Conservation (phyloP, 23 tunicate genomes). For the Botrylloides violaceus region DNA sequence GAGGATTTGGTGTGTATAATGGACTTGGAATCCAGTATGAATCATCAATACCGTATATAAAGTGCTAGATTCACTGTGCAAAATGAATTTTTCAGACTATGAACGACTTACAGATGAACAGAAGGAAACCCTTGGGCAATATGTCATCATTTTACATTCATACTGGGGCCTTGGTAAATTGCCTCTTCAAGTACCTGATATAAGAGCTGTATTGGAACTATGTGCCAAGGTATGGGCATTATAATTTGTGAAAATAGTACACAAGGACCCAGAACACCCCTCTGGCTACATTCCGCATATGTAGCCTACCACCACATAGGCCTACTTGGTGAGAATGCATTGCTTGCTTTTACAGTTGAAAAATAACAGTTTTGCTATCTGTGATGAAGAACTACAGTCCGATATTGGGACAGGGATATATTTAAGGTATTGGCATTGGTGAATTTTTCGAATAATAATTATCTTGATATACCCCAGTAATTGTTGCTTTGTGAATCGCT, state of each 20-base stretch:
- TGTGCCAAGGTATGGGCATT: conserved; percentile 39
- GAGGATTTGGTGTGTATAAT: conserved; percentile 51
- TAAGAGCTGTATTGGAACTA: conserved; percentile 59
- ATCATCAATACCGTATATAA: background rate
- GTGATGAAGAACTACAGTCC: conserved; percentile 66
- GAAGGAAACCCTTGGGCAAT: conserved; percentile 62
- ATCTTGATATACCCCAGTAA: background rate
- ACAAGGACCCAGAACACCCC: no score
- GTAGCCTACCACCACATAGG: no score
- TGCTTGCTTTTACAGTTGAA: conserved; percentile 15
- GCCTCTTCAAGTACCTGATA: conserved; percentile 79
- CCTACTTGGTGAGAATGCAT: background rate
- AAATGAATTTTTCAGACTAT: conserved; percentile 27
- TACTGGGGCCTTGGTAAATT: conserved; percentile 73
- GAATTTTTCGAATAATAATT: background rate
- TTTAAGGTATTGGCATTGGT: conserved; percentile 31
- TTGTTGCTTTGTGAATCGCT: background rate
- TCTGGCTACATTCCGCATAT: no score
- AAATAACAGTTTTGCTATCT: conserved; percentile 81
- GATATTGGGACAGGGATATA: conserved; percentile 80
- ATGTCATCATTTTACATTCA: conserved; percentile 46
- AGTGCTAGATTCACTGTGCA: background rate
- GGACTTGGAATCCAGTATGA: conserved; percentile 72
- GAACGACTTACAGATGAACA: conserved; percentile 45
- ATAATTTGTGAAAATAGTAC: no score